Evolutionary conservation across 1,140 invertebrate genomes (phyloP), one percentile per base, ranked within the genome.

Genomic region (Microplitis demolitor): DNA sequence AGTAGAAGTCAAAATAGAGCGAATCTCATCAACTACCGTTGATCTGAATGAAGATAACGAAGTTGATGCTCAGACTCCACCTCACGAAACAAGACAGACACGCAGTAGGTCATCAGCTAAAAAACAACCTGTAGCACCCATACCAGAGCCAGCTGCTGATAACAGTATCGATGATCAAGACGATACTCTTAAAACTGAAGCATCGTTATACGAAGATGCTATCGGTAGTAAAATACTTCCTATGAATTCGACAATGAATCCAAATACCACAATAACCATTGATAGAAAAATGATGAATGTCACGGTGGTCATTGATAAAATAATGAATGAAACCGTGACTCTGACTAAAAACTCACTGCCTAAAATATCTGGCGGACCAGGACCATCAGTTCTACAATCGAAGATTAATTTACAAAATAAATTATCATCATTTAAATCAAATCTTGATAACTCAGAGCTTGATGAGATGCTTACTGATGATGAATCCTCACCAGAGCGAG

Each of bases 171-270:
- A 11, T 5, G 39, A 45, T 9, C 39, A 45, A 45, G 39, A 45
- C 39, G 6, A 81, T 53, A 77, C 80, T 0, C 76, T 79, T 3
- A 74, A 82, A n/a, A 72, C 63, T 3, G 84, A 86, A 6, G 62
- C 69, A 9, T 86, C 85, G 2, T 69, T 86, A 61, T 88, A 88
- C 14, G 85, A 87, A 54, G 86, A 88, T 74, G 86, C 85, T 0
- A 75, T 85, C 45, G 80, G 77, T 9, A 87, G 84, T 70, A 74
- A 31, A n/a, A n/a, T 76, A 9, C 72, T 77, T 33, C 83, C 81
- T n/a, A 81, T 85, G 78, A 86, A 84, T 77, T 87, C 86, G 4
- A 87, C 85, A 2, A 81, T 87, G 80, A 87, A 85, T 63, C 66
- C 76, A 13, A 81, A 82, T 69, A 61, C 75, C 8, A 77, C 80